A percentile compares a stretch with the other conserved stretches of the same genome.
phyloP scores from a whole-genome alignment of 2,888 invertebrate genomes.

The Amblyjoppa proteus region DNA sequence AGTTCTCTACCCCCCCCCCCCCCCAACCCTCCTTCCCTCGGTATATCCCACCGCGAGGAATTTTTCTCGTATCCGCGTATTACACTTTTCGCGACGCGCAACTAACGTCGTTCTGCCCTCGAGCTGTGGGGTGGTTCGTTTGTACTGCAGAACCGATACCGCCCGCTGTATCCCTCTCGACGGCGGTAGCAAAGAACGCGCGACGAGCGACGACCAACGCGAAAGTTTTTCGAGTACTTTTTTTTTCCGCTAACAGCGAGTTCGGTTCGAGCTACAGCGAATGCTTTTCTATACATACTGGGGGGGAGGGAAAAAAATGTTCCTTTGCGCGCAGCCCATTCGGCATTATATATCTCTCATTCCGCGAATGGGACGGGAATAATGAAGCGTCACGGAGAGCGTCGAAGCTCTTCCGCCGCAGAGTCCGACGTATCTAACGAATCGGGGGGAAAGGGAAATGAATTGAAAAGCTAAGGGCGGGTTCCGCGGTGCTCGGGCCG shows the following conservation, averaged over 20 bases:
- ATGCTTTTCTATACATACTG: background rate
- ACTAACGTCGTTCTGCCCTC: background rate
- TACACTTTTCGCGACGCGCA: constrained; percentile 29
- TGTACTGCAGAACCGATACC: constrained; percentile 32
- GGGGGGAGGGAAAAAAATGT: too few species aligned
- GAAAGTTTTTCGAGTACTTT: constrained; percentile 28
- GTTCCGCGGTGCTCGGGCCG: background rate
- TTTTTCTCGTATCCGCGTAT: constrained; percentile 60
- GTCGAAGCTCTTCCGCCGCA: constrained; percentile 43
- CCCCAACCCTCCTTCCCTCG: constrained; percentile 16
- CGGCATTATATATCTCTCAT: constrained; percentile 17
- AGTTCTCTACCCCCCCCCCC: constrained; percentile 21
- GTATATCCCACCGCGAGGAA: constrained; percentile 36
- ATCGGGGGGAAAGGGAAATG: constrained; percentile 21
- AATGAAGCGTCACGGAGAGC: constrained; percentile 51
- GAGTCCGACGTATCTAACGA: constrained; percentile 51
- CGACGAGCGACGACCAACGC: background rate
- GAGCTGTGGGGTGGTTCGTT: constrained; percentile 15
- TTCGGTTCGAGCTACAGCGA: background rate
- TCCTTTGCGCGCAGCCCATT: background rate
- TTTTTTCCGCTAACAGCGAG: background rate
- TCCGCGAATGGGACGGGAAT: constrained; percentile 39
- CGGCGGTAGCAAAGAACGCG: constrained; percentile 2
- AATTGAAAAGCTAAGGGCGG: constrained; percentile 62
- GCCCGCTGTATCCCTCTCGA: constrained; percentile 12